These are phyloP conservation scores for Drosophila colorata DNA, from an alignment of 2,888 invertebrate genomes.

Conservation along the genomic window DNA sequence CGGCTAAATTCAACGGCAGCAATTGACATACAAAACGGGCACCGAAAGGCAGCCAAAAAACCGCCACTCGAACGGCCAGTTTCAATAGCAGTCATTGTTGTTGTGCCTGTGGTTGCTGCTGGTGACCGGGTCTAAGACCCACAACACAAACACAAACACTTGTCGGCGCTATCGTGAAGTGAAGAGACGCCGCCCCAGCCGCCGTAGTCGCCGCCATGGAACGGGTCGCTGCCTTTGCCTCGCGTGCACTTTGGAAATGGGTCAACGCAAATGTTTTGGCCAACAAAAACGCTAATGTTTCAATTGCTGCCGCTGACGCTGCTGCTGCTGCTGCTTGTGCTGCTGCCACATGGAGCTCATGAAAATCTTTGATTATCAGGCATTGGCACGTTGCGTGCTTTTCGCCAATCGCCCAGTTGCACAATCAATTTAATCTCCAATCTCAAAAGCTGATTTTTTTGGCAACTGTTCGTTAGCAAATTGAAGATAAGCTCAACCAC, in stretches of 20 bases:
- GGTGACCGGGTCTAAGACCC: constrained; percentile 50
- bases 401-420: constrained; percentile 48
- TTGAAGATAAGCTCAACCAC: constrained; percentile 53
- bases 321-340: constrained; percentile 4
- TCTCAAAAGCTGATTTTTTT: constrained; percentile 43
- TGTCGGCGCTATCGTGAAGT: constrained; percentile 65
- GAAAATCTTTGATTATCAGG: constrained; percentile 69
- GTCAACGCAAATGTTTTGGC: constrained; percentile 63
- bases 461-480: constrained; percentile 58
- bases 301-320: constrained; percentile 50
- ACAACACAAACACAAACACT: constrained; percentile 68
- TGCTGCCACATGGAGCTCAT: constrained; percentile 35
- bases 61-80: constrained; percentile 76
- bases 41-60: constrained; percentile 59
- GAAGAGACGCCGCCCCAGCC: constrained; percentile 44
- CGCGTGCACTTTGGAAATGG: constrained; percentile 77
- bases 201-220: constrained; percentile 16
- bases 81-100: constrained; percentile 48
- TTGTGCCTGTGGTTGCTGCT: constrained; percentile 23
- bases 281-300: constrained; percentile 59
- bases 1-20: constrained; percentile 57
- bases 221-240: constrained; percentile 56
- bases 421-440: constrained; percentile 66
- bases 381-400: constrained; percentile 70
- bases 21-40: constrained; percentile 76